phyloP scores from a whole-genome alignment of 2,113 vertebrate genomes.

The Vireo altiloquus region DNA sequence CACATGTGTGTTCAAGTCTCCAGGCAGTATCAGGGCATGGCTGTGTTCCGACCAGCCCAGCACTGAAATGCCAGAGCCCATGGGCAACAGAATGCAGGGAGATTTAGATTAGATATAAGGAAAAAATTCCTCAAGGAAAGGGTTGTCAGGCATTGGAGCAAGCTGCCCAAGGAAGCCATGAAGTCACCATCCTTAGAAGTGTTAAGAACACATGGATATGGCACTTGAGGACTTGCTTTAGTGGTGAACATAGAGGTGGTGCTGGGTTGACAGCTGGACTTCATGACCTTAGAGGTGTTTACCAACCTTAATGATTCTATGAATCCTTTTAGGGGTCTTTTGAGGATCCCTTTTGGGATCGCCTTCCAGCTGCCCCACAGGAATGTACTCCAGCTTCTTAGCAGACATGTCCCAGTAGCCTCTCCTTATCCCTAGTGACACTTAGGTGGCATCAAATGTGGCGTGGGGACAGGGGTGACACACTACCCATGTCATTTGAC shows the following conservation, averaged over 20 bases:
- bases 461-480: background rate
- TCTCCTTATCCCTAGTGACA: background rate
- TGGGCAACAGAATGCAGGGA: background rate
- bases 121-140: background rate
- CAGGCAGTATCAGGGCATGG: background rate
- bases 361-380: background rate
- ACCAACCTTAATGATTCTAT: fast-evolving
- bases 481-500: background rate
- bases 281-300: background rate
- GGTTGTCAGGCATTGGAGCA: background rate
- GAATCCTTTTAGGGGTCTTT: background rate
- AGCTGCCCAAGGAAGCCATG: background rate
- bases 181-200: background rate
- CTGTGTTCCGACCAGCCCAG: fast-evolving
- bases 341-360: background rate
- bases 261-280: background rate
- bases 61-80: background rate
- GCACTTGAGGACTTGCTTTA: background rate
- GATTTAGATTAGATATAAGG: background rate
- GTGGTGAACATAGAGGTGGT: background rate
- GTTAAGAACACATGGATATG: background rate
- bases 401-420: background rate
- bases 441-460: background rate
- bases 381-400: background rate
- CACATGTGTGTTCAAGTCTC: background rate